Conservation (phyloP, 2,888 invertebrate genomes). For the Meteorus colon region DNA sequence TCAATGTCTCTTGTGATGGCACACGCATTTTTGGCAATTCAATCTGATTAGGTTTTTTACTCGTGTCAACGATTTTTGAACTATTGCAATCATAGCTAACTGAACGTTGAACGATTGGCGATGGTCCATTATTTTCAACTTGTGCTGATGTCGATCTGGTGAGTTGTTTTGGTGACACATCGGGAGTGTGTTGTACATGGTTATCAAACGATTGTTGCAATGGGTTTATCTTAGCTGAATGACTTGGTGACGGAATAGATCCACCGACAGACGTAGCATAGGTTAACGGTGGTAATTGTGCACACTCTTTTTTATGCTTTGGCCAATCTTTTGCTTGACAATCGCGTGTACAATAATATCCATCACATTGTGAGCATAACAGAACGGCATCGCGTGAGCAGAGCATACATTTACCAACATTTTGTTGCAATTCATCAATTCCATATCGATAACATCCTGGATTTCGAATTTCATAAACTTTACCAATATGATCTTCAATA, state of each 20-base stretch:
- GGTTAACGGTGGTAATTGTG: constrained; percentile 55
- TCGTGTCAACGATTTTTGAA: not conserved
- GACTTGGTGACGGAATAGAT: not conserved
- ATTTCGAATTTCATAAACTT: constrained; percentile 58
- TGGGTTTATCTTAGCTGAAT: not conserved
- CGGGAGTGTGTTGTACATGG: not conserved
- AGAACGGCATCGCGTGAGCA: constrained; percentile 48
- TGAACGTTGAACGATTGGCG: constrained; percentile 12
- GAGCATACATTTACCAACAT: constrained; percentile 51
- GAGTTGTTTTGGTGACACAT: not conserved
- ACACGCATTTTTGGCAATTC: not conserved
- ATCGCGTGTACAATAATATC: constrained; percentile 62
- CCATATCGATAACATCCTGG: constrained; percentile 60
- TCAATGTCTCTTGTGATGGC: not conserved
- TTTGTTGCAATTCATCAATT: constrained; percentile 48
- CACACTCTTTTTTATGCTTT: constrained; percentile 61
- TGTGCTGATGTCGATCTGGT: not conserved
- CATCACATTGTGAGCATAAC: constrained; percentile 58
- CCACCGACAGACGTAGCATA: not conserved
- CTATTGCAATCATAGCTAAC: not conserved
- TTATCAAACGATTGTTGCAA: not conserved
- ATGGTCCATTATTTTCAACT: not conserved
- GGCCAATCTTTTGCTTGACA: constrained; percentile 67
- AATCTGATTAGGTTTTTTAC: not conserved
- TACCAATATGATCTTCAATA: constrained; percentile 50